Evolutionary conservation across 2,888 invertebrate genomes (phyloP).

Genomic region (Cosmia trapezina): DNA sequence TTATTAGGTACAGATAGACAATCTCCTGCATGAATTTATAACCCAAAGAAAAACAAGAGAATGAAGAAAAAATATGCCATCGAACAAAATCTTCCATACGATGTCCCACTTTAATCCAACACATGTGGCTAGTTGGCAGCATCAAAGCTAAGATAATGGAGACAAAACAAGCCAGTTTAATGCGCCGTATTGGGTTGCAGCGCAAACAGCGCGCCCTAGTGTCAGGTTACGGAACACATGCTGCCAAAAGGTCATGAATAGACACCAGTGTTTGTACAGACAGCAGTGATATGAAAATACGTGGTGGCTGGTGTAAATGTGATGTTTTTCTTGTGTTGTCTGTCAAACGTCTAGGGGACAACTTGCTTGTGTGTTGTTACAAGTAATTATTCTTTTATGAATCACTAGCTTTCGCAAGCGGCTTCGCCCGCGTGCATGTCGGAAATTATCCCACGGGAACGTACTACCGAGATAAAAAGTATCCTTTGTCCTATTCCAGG

Average conservation of each 20-base stretch:
- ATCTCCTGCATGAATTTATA: no score
- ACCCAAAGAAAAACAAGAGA: no score
- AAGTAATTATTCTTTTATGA: background rate
- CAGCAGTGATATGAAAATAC: constrained; percentile 71
- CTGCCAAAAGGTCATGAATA: constrained; percentile 86
- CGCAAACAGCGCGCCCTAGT: constrained; percentile 84
- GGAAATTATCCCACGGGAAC: no score
- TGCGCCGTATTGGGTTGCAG: constrained; percentile 87
- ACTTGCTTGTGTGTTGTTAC: background rate
- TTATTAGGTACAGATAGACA: no score
- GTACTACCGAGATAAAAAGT: no score
- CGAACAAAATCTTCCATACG: constrained; percentile 36
- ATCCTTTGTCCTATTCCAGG: no score
- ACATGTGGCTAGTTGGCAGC: constrained; percentile 84
- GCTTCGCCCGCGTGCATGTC: no score
- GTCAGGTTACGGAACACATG: constrained; percentile 85
- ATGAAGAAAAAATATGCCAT: background rate
- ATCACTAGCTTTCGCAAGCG: no score
- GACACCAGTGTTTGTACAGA: constrained; percentile 82
- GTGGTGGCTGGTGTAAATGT: constrained; percentile 48
- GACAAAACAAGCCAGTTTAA: constrained; percentile 88
- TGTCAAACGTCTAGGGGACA: background rate
- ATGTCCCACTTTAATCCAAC: constrained; percentile 64
- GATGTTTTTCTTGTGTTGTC: constrained; percentile 17
- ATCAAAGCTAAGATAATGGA: constrained; percentile 89